These are phyloP conservation scores for Pseudomyrmex concolor DNA, from an alignment of 1,140 invertebrate species.

Conservation along the genomic window DNA sequence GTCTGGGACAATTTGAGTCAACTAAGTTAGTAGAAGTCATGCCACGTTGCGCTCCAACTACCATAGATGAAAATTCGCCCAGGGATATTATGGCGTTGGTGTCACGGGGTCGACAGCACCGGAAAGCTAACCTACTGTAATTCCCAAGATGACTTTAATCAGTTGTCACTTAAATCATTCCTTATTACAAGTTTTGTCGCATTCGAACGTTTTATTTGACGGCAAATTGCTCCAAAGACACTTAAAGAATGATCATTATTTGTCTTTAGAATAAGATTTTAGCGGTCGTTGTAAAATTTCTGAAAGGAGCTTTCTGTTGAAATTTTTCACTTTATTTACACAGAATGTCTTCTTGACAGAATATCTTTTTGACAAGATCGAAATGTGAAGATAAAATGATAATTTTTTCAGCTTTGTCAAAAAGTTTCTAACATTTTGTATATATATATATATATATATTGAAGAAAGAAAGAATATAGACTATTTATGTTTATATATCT, in stretches of 20 bases:
- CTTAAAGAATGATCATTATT: constrained; percentile 6
- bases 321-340: too few species aligned
- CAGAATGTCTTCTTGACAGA: too few species aligned
- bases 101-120: constrained; percentile 45
- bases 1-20: constrained; percentile 38
- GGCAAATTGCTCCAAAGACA: constrained; percentile 1
- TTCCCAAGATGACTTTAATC: constrained; percentile 51
- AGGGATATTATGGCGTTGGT: constrained; percentile 57
- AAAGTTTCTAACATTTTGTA: too few species aligned
- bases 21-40: constrained; percentile 51
- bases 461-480: background rate
- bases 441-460: background rate
- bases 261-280: background rate
- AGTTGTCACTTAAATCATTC: constrained; percentile 55
- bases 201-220: constrained; percentile 11
- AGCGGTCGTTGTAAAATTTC: background rate
- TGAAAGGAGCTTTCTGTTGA: background rate
- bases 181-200: constrained; percentile 34
- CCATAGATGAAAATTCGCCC: constrained; percentile 57
- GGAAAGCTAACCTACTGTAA: constrained; percentile 50
- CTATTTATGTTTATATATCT: background rate
- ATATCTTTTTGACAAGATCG: too few species aligned
- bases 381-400: too few species aligned
- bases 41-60: constrained; percentile 48
- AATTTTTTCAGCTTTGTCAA: too few species aligned